phyloP scores from a whole-genome alignment of 30 jellyfish, hydroid and myxozoan species.

The Aurelia sp. region DNA sequence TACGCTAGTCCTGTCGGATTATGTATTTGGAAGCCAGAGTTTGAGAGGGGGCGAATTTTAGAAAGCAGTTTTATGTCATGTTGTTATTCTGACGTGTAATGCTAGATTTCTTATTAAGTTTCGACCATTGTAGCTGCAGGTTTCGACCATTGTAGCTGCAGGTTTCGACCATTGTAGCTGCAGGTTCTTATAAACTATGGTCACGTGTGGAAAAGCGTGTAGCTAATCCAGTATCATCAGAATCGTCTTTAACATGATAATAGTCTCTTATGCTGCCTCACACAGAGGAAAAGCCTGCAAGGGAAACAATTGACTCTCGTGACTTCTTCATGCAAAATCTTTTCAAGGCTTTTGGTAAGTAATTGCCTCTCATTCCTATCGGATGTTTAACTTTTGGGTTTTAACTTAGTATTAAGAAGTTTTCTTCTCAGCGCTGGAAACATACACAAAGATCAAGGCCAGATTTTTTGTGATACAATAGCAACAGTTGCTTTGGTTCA shows the following conservation, averaged over 20 bases:
- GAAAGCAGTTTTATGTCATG: no score
- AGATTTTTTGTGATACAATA: no score
- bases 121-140: background rate
- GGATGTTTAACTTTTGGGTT: no score
- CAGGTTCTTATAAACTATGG: background rate
- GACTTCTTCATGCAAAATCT: conserved; percentile 71
- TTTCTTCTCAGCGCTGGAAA: no score
- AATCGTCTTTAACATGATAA: conserved; percentile 10
- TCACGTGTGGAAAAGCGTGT: background rate
- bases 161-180: background rate
- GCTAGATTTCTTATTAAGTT: background rate
- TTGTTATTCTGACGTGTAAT: no score
- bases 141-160: background rate
- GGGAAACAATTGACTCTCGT: conserved; percentile 77
- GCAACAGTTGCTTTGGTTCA: no score
- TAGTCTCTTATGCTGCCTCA: conserved; percentile 25
- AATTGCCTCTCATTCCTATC: background rate
- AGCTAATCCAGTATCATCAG: background rate
- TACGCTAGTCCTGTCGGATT: no score
- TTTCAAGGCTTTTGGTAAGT: conserved; percentile 79
- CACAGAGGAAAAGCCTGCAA: conserved; percentile 16
- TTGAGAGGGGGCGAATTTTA: no score
- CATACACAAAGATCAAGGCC: no score
- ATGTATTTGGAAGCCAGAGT: no score
- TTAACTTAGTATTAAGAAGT: no score